Evolutionary conservation across 2,113 vertebrate genomes (phyloP).

Genomic region (Entelurus aequoreus): DNA sequence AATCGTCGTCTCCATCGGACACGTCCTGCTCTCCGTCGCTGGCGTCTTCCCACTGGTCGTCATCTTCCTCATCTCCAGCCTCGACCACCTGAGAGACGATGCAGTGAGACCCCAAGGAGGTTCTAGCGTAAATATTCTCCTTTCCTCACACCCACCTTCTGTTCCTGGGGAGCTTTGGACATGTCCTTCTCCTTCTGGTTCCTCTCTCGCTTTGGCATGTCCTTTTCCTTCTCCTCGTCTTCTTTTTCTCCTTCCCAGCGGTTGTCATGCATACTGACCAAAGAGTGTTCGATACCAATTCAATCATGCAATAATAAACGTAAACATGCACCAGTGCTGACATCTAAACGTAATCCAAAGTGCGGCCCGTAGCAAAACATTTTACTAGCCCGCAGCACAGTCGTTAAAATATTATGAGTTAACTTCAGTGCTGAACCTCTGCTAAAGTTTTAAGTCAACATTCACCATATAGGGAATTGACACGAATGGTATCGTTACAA

Average conservation of each 20-base stretch:
- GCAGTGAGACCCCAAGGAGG: no score
- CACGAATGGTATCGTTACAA: no score
- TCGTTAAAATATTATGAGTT: no score
- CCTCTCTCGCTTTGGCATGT: conserved; percentile 24
- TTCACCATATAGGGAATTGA: no score
- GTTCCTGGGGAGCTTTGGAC: conserved; percentile 24
- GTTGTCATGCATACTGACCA: conserved; percentile 84
- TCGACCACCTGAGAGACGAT: conserved; percentile 30
- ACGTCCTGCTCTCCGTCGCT: conserved; percentile 43
- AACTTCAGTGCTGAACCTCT: no score
- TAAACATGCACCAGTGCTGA: neutral
- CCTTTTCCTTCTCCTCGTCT: conserved; percentile 34
- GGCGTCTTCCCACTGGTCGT: conserved; percentile 57
- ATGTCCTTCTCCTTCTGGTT: conserved; percentile 26
- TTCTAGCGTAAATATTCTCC: neutral
- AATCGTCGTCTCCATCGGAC: conserved; percentile 58
- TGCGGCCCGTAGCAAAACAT: no score
- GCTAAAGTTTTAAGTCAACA: no score
- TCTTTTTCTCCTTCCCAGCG: conserved; percentile 80
- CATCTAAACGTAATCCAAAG: no score
- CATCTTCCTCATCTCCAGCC: conserved; percentile 45
- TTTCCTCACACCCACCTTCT: conserved; percentile 44
- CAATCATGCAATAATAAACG: neutral
- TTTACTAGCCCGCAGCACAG: no score
- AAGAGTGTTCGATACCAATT: neutral